Base-by-base conservation (phyloP, 2,113 vertebrate species). In the Lates calcarifer region DNA sequence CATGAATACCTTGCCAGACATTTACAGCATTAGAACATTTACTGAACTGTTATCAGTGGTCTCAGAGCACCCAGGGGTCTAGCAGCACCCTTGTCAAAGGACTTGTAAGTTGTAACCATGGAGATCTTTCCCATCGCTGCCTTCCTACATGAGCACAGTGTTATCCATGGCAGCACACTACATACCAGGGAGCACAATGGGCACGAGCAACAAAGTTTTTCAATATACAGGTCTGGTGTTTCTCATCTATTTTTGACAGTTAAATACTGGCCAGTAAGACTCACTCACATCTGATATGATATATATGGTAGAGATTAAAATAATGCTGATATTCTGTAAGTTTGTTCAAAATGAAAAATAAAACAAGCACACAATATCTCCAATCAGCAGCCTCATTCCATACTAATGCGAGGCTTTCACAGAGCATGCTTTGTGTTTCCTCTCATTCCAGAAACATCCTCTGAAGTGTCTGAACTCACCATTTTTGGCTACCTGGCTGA, bases 401-500 rank as follows among this genome's bases (percentile, higher is more conserved):
- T 14, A 13, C 37, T 41, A 45, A 61, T 14, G 14, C 7, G 7
- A 41, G 9, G 4, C 18, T 37, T 49, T 47, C 13, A 74, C 47
- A 82, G 60, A 45, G 33, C 57, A 78, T 39, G 4, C 47, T 49
- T 63, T 79, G 55, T 64, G 15, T 76, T 72, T 45, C 6, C 14
- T 45, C 58, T 22, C 0, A 7, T 67, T 37, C 33, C 15, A 74
- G 20, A 61, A n/a, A 43, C 55, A 37, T 58, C 33, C 37, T 79
- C 6, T 76, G 31, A 78, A 73, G 76, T 55, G 78, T 81, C 18
- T 79, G 67, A 81, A 61, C 17, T 43, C 72, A 31, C 49, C 35
- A 17, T 67, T 51, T 49, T 47, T 58, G 57, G 63, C 57, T 86
- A 92, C 88, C 87, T 88, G 79, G 45, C 70, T 77, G 31, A 62